Evolutionary conservation across 2,797 vertebrate genomes (phyloP).

Genomic region (Setipinna tenuifilis): DNA sequence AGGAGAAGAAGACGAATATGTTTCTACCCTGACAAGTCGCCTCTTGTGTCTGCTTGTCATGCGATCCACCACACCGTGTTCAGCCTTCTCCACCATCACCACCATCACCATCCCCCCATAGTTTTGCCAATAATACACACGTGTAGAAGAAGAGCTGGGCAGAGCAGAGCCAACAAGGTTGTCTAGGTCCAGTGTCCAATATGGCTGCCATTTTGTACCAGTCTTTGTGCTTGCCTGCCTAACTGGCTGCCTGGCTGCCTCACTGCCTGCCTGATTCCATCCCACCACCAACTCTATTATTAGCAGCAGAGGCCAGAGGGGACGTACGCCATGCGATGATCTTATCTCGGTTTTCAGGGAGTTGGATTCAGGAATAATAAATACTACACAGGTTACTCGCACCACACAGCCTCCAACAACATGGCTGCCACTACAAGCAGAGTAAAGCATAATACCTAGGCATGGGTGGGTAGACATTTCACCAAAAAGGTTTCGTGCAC

Average conservation of each 20-base stretch:
- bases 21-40: conserved; percentile 45
- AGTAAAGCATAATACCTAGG: neutral
- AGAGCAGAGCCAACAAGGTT: neutral
- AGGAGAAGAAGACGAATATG: conserved; percentile 8
- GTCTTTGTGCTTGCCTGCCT: conserved; percentile 19
- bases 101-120: conserved; percentile 35
- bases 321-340: neutral
- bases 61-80: conserved; percentile 47
- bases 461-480: neutral
- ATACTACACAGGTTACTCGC: neutral
- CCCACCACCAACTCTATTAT: neutral
- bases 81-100: neutral
- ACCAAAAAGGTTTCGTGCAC: neutral
- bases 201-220: conserved; percentile 37
- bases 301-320: neutral
- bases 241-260: neutral
- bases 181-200: conserved; percentile 18
- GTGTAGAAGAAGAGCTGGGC: neutral
- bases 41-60: conserved; percentile 42
- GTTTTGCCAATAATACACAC: conserved; percentile 40
- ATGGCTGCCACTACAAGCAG: neutral
- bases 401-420: neutral
- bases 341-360: neutral
- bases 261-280: neutral
- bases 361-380: neutral